Evolutionary conservation across 2,888 invertebrate genomes (phyloP).

Genomic region (Yponomeuta sedellus): DNA sequence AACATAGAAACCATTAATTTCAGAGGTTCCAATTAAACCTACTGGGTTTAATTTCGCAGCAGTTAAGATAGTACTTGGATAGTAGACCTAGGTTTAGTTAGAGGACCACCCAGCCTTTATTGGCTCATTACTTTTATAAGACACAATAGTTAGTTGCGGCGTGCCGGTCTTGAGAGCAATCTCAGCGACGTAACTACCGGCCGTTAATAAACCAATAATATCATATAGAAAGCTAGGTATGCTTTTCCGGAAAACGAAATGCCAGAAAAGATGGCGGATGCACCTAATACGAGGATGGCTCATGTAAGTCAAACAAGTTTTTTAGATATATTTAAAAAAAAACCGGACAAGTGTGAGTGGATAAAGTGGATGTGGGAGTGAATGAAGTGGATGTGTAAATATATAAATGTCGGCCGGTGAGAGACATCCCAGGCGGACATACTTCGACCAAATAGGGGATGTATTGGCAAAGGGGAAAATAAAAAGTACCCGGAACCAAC

Average conservation of each 20-base stretch:
- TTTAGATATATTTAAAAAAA: background rate
- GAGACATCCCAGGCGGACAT: too few relatives aligned
- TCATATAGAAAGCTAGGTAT: background rate
- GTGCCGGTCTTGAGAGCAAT: background rate
- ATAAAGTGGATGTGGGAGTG: too few relatives aligned
- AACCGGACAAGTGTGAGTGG: too few relatives aligned
- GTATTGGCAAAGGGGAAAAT: too few relatives aligned
- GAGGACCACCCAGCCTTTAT: conserved; percentile 26
- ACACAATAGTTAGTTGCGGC: conserved; percentile 10
- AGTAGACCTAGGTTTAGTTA: conserved; percentile 4
- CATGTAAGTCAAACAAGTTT: too few relatives aligned
- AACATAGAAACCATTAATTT: too few relatives aligned
- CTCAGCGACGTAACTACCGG: background rate
- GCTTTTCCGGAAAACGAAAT: background rate
- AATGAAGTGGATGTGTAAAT: too few relatives aligned
- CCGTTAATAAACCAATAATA: background rate
- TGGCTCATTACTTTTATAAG: conserved; percentile 19
- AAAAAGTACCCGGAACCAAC: too few relatives aligned
- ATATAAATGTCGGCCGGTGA: too few relatives aligned
- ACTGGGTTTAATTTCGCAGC: background rate
- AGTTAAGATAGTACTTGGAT: background rate
- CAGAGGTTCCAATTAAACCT: too few relatives aligned
- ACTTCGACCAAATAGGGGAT: too few relatives aligned
- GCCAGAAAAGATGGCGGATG: background rate
- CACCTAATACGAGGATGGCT: too few relatives aligned